Evolutionary conservation across 2,888 invertebrate species (phyloP).

Genomic region (Macrosoma leucophasiata): DNA sequence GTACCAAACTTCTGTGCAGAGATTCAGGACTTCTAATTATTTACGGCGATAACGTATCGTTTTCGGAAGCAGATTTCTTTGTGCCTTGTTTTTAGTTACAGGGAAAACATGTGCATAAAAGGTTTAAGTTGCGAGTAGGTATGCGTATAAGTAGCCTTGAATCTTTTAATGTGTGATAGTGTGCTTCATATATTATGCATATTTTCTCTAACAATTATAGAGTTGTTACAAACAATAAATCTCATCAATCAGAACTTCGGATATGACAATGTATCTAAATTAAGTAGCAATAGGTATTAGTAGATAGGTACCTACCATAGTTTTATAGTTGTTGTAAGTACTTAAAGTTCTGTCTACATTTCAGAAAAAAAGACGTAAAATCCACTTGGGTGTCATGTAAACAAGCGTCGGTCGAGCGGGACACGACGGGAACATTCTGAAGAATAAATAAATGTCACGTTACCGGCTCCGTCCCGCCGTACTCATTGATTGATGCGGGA

Average conservation of each 20-base stretch:
- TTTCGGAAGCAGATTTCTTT: constrained; percentile 41
- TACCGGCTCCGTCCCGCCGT: constrained; percentile 45
- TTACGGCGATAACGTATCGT: constrained; percentile 53
- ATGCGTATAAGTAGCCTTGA: too few relatives aligned
- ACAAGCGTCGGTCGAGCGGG: constrained; percentile 43
- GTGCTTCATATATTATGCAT: too few relatives aligned
- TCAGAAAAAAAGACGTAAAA: constrained; percentile 25
- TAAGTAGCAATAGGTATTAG: too few relatives aligned
- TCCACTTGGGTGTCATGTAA: constrained; percentile 43
- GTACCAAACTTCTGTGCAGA: constrained; percentile 35
- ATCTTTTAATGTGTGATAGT: too few relatives aligned
- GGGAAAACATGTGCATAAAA: neutral
- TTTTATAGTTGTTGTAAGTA: too few relatives aligned
- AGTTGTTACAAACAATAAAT: too few relatives aligned
- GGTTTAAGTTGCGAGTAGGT: too few relatives aligned
- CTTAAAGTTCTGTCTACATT: too few relatives aligned
- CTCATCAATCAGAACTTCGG: too few relatives aligned
- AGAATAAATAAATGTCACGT: constrained; percentile 70
- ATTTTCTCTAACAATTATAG: too few relatives aligned
- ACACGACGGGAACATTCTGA: constrained; percentile 61
- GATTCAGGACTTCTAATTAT: constrained; percentile 58
- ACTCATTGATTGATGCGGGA: constrained; percentile 60
- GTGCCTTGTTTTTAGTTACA: neutral
- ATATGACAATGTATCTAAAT: too few relatives aligned
- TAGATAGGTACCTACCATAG: too few relatives aligned